These are phyloP conservation scores for Archips xylosteana DNA, from an alignment of 2,888 invertebrate genomes.

Conservation along the genomic window DNA sequence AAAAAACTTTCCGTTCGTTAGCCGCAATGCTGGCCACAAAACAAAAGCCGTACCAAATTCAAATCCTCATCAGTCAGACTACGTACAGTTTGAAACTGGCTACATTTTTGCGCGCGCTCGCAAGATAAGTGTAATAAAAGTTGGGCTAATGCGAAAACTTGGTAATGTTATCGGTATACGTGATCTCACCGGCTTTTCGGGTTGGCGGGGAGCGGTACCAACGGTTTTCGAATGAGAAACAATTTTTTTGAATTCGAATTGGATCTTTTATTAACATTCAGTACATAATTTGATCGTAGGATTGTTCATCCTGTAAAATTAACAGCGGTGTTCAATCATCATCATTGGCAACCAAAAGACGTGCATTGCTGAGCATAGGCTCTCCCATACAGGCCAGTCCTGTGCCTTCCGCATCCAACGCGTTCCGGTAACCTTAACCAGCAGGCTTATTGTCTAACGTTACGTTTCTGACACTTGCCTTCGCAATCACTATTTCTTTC, in stretches of 20 bases:
- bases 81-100: slow-evolving; percentile 42
- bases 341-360: too few relatives aligned
- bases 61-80: slow-evolving; percentile 47
- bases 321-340: too few relatives aligned
- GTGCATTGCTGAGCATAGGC: too few relatives aligned
- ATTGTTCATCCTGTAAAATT: too few relatives aligned
- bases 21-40: slow-evolving; percentile 19
- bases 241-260: not conserved
- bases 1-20: not conserved
- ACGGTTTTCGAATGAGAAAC: slow-evolving; percentile 63
- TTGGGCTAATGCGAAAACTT: slow-evolving; percentile 82
- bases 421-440: too few relatives aligned
- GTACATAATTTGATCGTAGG: too few relatives aligned
- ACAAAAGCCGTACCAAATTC: slow-evolving; percentile 43
- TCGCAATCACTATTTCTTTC: too few relatives aligned
- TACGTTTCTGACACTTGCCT: too few relatives aligned
- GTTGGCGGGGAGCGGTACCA: slow-evolving; percentile 64
- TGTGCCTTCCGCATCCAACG: too few relatives aligned
- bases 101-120: slow-evolving; percentile 70
- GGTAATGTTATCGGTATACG: slow-evolving; percentile 84
- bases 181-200: slow-evolving; percentile 81
- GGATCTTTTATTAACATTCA: too few relatives aligned
- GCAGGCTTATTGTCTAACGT: too few relatives aligned
- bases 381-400: too few relatives aligned
- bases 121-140: slow-evolving; percentile 84